Evolutionary conservation across 1,140 invertebrate genomes (phyloP).

Genomic region (Orchestia grillus): DNA sequence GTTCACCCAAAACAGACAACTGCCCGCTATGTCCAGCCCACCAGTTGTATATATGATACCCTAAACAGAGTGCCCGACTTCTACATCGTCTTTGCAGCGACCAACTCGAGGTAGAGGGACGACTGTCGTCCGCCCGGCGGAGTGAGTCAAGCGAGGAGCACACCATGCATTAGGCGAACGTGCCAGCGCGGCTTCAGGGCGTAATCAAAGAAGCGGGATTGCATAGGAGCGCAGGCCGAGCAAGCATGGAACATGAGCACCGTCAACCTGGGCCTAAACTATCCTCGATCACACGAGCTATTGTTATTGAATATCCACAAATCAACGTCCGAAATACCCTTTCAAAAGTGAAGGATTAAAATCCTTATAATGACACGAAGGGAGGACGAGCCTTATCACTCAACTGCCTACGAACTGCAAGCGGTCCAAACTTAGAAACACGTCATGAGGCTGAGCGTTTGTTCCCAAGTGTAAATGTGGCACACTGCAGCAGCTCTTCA

Average conservation of each 20-base stretch:
- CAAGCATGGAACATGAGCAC: not conserved
- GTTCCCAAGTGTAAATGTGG: conserved; percentile 16
- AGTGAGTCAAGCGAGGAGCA: not conserved
- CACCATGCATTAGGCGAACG: not conserved
- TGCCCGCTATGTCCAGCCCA: no score
- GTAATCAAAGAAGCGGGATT: not conserved
- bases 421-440: not conserved
- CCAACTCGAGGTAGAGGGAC: no score
- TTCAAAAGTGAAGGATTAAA: not conserved
- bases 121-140: no score
- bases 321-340: not conserved
- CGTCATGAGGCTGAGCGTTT: not conserved
- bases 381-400: not conserved
- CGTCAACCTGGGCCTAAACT: not conserved
- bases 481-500: not conserved
- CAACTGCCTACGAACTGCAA: not conserved
- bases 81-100: no score
- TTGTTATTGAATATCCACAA: not conserved
- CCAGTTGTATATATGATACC: no score
- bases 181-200: not conserved
- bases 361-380: not conserved
- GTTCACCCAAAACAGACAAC: not conserved
- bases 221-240: not conserved
- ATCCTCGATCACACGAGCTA: not conserved
- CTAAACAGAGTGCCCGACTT: no score